Evolutionary conservation across 2,797 vertebrate genomes (phyloP), one percentile per base, ranked within the genome.

Genomic region (Fistularia tabacaria): DNA sequence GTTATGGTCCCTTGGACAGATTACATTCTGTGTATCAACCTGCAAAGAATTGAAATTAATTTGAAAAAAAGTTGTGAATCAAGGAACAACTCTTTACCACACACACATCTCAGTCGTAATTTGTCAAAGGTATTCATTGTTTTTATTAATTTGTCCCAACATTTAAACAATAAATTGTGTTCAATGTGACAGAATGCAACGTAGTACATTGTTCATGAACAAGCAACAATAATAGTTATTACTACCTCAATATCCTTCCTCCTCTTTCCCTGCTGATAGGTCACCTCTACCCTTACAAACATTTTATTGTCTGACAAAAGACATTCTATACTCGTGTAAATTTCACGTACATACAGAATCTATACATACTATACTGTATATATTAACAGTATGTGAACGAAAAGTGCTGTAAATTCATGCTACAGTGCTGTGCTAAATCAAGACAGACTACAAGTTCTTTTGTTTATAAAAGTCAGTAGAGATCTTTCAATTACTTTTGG

Each of bases 371-470:
- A 85, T 78, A 81, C 62, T 81, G 66, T 76, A 76, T 67, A 80
- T 79, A 67, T 69, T 58, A 71, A 79, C 78, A 71, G 42, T 64
- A 71, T 41, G 47, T 71, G 36, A 78, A 87, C 77, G 69, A 56
- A 85, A 87, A 84, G 81, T 89, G 87, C 87, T 80, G 76, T 76
- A 64, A 79, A 75, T 69, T 87, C 84, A 89, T 89, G 87, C 87
- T 89, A 89, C 87, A 89, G 78, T 85, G 81, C 70, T 84, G 69
- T 70, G 82, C 84, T 86, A 83, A 84, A 65, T 78, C 59, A 74
- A 81, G 55, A 81, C 69, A 54, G 12, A 56, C 15, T 66, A 49
- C 0, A 15, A 42, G 59, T 73, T 52, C 25, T 49, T 49, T 51
- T 7, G 47, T 45, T 49, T 45, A 45, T 51, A 63, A 59, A 62